Evolutionary conservation across 2,888 invertebrate species (phyloP), one percentile per base, ranked within the genome.

Genomic region (Cheilosia urbana): DNA sequence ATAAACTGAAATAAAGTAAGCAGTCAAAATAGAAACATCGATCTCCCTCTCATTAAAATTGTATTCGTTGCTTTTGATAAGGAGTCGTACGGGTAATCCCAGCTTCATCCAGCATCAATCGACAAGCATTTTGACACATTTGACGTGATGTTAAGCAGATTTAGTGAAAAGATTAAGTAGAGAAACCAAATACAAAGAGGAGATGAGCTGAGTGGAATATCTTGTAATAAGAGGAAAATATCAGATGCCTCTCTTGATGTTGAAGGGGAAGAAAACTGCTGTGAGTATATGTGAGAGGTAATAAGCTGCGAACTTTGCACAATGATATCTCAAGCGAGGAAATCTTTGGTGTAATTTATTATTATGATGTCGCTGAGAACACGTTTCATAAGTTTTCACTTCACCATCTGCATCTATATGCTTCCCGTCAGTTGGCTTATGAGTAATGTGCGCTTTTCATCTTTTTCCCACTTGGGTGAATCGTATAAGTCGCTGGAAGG

Each of bases 71-170:
- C 17, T 7, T 17, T 51, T 9, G 21, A 65, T 51, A 51, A 24
- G 24, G 51, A 40, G 37, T 51, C 34, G 21, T 65, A 24, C 19
- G 65, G 2, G 9, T 37, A 65, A 65, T 65, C 11, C 21, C 24
- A 65, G 37, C 21, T 2, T 37, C 17, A n/a, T n/a, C 9, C 4
- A 51, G 11, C 11, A 34, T 65, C 37, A 24, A 51, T 65, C 24
- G 51, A 24, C 37, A 65, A 65, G 37, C 51, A 51, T 51, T 65
- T 65, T 37, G 24, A 24, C 21, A 24, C 24, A 51, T 21, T 51
- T 24, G 49, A 51, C 37, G 13, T 40, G 49, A 21, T 37, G 65
- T 34, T 34, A 17, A 21, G 63, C 24, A 7, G 37, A 40, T 24
- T 15, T 15, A 21, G 15, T 21, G 24, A 6, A 13, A 51, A n/a